These are phyloP conservation scores for Penaeus vannamei DNA, from an alignment of 1,140 invertebrate species.

Conservation along the genomic window DNA sequence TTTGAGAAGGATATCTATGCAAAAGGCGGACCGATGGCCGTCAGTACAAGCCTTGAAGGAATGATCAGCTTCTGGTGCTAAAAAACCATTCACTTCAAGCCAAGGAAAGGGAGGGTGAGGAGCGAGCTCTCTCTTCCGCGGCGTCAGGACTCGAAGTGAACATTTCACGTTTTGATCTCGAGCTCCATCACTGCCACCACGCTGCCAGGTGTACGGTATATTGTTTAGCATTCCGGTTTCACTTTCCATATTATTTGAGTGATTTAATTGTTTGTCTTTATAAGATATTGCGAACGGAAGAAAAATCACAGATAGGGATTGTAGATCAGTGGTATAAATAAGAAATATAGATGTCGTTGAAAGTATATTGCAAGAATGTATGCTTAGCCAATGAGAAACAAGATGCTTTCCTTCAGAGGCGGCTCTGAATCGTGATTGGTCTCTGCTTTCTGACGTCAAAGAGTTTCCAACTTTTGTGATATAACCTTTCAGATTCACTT, in stretches of 20 bases:
- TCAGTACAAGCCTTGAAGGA: too few species aligned
- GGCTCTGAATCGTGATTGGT: slow-evolving; percentile 42
- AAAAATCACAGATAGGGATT: too few species aligned
- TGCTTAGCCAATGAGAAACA: slow-evolving; percentile 20
- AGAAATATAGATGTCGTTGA: too few species aligned
- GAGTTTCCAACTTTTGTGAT: slow-evolving; percentile 34
- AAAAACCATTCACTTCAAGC: neutral
- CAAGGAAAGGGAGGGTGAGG: neutral
- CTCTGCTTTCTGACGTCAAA: slow-evolving; percentile 37
- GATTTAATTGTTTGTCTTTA: too few species aligned
- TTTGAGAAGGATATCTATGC: neutral
- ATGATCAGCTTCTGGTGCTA: neutral
- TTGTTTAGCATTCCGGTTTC: too few species aligned
- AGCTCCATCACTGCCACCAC: neutral
- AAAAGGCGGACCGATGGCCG: too few species aligned
- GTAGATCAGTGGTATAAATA: too few species aligned
- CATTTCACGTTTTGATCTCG: neutral
- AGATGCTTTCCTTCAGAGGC: slow-evolving; percentile 46
- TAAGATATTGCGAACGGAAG: too few species aligned
- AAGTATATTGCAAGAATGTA: too few species aligned
- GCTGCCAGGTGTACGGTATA: slow-evolving; percentile 37
- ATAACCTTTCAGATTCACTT: too few species aligned
- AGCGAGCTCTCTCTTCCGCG: neutral
- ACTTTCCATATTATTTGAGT: too few species aligned
- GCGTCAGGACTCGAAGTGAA: slow-evolving; percentile 32